Base-by-base conservation (phyloP, 2,797 vertebrate genomes). In the Melanotaenia parkinsoni region DNA sequence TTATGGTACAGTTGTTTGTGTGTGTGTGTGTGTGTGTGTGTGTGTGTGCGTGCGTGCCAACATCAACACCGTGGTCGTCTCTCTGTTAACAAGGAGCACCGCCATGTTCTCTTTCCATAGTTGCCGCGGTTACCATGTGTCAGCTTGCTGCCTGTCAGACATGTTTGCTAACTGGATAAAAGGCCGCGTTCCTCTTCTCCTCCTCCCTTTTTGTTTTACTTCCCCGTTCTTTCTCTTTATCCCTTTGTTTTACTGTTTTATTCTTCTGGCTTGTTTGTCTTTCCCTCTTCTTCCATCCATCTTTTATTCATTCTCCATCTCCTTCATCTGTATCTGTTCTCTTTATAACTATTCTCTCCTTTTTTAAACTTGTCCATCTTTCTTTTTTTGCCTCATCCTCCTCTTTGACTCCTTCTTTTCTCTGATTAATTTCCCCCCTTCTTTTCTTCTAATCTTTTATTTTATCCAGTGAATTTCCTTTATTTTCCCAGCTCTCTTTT, bases 41-140 rank as follows among this genome's bases (percentile, higher is more conserved):
- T 20, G 43, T 38, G 37, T 14, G 12, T 38, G 37, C 20, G 43
- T 45, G 40, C 43, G 2, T 73, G 91, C 93, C 93, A 94, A 93
- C 70, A 64, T 92, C 93, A 93, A 95, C 91, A 95, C 77, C 63
- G 88, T 45, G 90, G 90, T 84, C 68, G 75, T 82, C 85, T 80
- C 74, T 77, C 26, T 61, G 81, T 90, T 80, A 78, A 72, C 20
- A 56, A 82, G 79, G 76, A 90, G 82, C 67, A 79, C 88, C 77
- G 80, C 86, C 11, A 72, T 62, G 63, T 85, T 94, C 88, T 92
- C 89, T 92, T 93, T 93, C 87, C 90, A 85, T 78, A 5, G 89
- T 92, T 89, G 84, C 89, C 67, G 76, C 74, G 81, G 92, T 86
- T 89, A 92, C 88, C 58, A 50, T 90, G 87, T 86, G 86, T 90